These are phyloP conservation scores for Gnatocerus cornutus DNA, from an alignment of 2,888 invertebrate species.

Conservation along the genomic window DNA sequence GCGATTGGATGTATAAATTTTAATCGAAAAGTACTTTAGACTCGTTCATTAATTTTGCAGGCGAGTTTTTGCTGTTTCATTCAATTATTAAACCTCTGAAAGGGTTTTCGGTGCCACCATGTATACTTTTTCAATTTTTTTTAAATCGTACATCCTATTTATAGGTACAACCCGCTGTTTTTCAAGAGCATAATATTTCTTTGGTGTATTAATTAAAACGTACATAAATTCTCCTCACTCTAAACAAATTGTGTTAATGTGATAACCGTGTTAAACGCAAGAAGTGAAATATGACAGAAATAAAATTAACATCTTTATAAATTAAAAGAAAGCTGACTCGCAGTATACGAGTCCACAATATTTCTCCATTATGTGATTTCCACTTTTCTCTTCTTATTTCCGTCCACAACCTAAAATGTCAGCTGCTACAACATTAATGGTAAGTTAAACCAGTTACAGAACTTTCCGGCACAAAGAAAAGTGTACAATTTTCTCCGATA, in stretches of 20 bases:
- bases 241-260: no score
- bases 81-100: conserved; percentile 20
- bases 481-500: background rate
- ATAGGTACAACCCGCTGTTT: no score
- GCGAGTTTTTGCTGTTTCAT: conserved; percentile 15
- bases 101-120: background rate
- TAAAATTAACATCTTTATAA: no score
- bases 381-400: conserved; percentile 1
- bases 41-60: conserved; percentile 22
- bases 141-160: no score
- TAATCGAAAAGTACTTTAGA: conserved; percentile 25
- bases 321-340: background rate
- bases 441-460: conserved; percentile 2
- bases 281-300: no score
- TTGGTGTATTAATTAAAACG: no score
- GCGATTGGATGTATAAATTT: conserved; percentile 23
- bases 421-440: conserved; percentile 12
- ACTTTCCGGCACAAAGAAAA: conserved; percentile 5
- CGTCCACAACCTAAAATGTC: conserved; percentile 1
- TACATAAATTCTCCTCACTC: no score
- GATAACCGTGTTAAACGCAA: no score
- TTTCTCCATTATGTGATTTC: conserved; percentile 5
- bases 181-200: no score
- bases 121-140: no score
- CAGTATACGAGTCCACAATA: conserved; percentile 3